Base-by-base conservation (phyloP, 2,888 invertebrate species). In the Athalia cordata region DNA sequence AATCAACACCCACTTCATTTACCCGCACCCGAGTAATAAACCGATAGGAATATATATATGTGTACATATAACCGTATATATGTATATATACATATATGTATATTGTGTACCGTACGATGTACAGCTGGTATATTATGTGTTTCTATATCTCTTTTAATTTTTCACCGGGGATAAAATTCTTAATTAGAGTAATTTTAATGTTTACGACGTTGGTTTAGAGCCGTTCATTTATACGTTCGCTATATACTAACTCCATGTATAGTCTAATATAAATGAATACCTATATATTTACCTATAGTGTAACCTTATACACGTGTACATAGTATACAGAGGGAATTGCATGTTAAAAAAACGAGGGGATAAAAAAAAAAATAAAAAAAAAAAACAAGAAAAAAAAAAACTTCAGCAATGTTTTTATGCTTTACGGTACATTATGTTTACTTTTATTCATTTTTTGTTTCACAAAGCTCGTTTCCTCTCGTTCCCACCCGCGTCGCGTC, bases 141-240 rank as follows among this genome's bases (percentile, higher is more conserved):
- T 52, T 9, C 13, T n/a, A 29, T 43, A 70, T 70, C 43, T 55
- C 55, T 70, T 70, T 70, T 45, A 70, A 72, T 59, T 57, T 47
- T 59, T 8, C 57, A 72, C 70, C 57, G 70, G 57, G 47, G 49
- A 67, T 62, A 52, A 59, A 57, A 74, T 77, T 79, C 81, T 80
- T 80, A 82, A 82, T 82, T 82, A 80, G 79, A 79, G 80, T 81
- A 81, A 82, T 81, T 80, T 79, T 80, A 50, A 81, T 81, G 80
- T 81, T 82, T 81, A 81, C 81, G 81, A 80, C 55, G 78, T 43
- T 59, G 70, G 47, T 15, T 64, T 67, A 67, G 47, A 67, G 67
- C 47, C 13, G 13, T n/a, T 50, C 67, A 15, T 45, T 49, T 49
- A 49, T 67, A 64, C 64, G 64, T 45, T n/a, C 64, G 9, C 45